Conservation (phyloP, 2,888 invertebrate genomes). For the Caenorhabditis plicata region DNA sequence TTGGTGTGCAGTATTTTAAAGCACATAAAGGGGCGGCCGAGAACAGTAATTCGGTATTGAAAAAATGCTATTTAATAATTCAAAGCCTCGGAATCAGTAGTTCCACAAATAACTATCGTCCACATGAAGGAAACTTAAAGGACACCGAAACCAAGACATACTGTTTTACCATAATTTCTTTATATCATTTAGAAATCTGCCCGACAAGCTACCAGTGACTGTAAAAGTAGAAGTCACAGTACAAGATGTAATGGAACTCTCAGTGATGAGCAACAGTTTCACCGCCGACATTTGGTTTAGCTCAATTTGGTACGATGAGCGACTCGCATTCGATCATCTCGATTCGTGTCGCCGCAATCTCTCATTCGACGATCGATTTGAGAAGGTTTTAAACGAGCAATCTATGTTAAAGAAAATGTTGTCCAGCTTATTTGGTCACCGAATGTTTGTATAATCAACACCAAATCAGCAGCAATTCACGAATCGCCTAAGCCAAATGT, state of each 20-base stretch:
- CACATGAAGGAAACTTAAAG: too few species aligned
- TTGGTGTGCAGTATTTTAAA: too few species aligned
- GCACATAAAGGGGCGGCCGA: too few species aligned
- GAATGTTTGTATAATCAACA: slow-evolving; percentile 62
- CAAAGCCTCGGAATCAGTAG: too few species aligned
- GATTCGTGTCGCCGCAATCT: slow-evolving; percentile 57
- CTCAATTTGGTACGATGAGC: slow-evolving; percentile 59
- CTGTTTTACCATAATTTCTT: too few species aligned
- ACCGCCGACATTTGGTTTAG: slow-evolving; percentile 64
- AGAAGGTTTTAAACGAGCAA: slow-evolving; percentile 37
- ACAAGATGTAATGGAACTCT: slow-evolving; percentile 60
- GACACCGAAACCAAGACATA: too few species aligned
- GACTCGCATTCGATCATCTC: slow-evolving; percentile 54
- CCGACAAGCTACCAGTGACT: slow-evolving; percentile 44
- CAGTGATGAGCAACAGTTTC: slow-evolving; percentile 59
- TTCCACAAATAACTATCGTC: too few species aligned
- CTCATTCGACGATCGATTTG: slow-evolving; percentile 61
- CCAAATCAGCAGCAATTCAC: slow-evolving; percentile 54
- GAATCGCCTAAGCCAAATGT: slow-evolving; percentile 61
- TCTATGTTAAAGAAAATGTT: neutral
- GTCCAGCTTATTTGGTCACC: slow-evolving; percentile 60
- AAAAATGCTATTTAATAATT: too few species aligned
- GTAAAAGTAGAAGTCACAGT: slow-evolving; percentile 61
- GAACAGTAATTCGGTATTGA: too few species aligned
- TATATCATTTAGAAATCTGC: slow-evolving; percentile 28